Evolutionary conservation across 1,140 invertebrate genomes (phyloP), one percentile per base, ranked within the genome.

Genomic region (Helicoverpa armigera): DNA sequence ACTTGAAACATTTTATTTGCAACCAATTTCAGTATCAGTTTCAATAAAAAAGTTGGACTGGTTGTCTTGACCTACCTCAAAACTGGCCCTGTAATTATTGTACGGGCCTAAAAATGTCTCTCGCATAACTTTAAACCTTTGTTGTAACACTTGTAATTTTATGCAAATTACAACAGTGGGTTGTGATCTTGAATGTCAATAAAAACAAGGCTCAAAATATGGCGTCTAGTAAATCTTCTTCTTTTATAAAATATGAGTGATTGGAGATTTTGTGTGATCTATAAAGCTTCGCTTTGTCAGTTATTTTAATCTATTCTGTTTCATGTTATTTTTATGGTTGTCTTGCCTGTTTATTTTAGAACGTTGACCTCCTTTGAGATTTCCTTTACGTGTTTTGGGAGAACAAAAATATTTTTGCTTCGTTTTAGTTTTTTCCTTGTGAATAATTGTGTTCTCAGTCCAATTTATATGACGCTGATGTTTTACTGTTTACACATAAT

Each of bases 301-400:
- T 63, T 50, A 29, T 76, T 60, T 63, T 31, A 35, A 29, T 70
- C 50, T 54, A 50, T 29, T 18, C 18, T 70, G 50, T 70, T 70
- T 53, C 50, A 31, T 13, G 43, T 74, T 74, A 74, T 74, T 56
- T 73, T 74, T 74, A 74, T 74, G 72, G 72, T 67, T 43, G 5
- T 70, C 16, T 70, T 53, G 51, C 43, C 23, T 50, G 58, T 60
- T 61, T 75, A 75, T 75, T 75, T 75, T 63, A 29, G 58, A 50
- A 23, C 73, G 14, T 76, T 63, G 58, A 76, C 73, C 73, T 75
- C 73, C 18, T 75, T 75, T 60, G 18, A 50, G 54, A 13, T 74
- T 43, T 23, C 12, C 23, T n/a, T 4, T 54, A 13, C 14, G 31
- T 4, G 50, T 23, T 43, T 43, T 35, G 35, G 4, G 43, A n/a